A percentile compares a stretch with the other conserved stretches of the same genome.
Conservation (phyloP, 2,888 invertebrate species). For the Agonopterix alstromeriana region DNA sequence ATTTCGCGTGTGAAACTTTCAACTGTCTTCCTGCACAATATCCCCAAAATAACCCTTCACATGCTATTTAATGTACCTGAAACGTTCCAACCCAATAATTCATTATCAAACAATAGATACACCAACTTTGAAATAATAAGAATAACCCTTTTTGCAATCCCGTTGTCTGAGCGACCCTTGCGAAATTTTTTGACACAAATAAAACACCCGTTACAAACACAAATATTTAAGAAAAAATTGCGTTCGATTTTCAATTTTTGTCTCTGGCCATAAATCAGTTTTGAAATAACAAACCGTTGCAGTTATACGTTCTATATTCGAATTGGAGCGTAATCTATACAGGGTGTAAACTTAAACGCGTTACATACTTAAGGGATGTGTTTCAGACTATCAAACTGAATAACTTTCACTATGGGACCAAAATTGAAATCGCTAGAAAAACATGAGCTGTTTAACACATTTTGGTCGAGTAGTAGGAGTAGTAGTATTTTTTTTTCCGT, state of each 20-base stretch:
- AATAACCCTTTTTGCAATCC: constrained; percentile 60
- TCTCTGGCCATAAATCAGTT: constrained; percentile 70
- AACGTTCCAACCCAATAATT: constrained; percentile 74
- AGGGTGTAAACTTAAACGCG: too few species aligned
- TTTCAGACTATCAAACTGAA: too few species aligned
- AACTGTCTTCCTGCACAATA: constrained; percentile 53
- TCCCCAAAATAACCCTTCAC: constrained; percentile 60
- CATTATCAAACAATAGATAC: constrained; percentile 69
- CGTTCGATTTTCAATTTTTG: constrained; percentile 57
- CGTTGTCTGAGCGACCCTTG: constrained; percentile 66
- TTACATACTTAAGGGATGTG: too few species aligned
- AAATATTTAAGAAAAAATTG: constrained; percentile 67
- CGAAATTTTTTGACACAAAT: constrained; percentile 68
- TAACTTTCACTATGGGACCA: too few species aligned
- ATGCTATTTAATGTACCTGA: constrained; percentile 72
- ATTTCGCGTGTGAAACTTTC: constrained; percentile 62
- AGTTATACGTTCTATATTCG: constrained; percentile 51
- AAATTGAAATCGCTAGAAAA: constrained; percentile 26
- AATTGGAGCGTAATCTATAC: constrained; percentile 49
- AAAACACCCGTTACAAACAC: constrained; percentile 72
- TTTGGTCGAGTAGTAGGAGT: not conserved
- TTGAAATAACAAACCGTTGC: constrained; percentile 56
- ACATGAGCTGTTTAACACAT: not conserved
- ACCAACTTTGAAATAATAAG: constrained; percentile 69
- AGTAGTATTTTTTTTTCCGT: not conserved